phyloP scores from a whole-genome alignment of 2,888 invertebrate genomes.

The Orthosia gracilis region DNA sequence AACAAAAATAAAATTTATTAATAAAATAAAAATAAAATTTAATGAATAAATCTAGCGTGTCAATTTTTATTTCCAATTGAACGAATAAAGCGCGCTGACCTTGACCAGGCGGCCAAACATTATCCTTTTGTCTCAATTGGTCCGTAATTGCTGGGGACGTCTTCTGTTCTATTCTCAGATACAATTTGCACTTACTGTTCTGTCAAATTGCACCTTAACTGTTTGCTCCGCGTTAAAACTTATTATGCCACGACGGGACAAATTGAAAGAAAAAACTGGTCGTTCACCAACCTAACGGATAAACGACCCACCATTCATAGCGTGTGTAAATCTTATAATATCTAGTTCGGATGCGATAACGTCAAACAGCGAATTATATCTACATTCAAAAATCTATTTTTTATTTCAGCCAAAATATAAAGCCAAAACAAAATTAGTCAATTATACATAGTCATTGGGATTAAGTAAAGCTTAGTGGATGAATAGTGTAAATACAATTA shows the following conservation, averaged over 20 bases:
- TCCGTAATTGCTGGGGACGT: slow-evolving; percentile 87
- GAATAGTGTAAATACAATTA: slow-evolving; percentile 63
- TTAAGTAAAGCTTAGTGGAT: slow-evolving; percentile 67
- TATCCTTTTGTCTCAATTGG: slow-evolving; percentile 91
- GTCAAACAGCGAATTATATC: slow-evolving; percentile 38
- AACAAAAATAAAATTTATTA: slow-evolving; percentile 8
- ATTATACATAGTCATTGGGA: slow-evolving; percentile 70
- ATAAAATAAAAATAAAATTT: slow-evolving; percentile 53
- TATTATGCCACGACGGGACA: slow-evolving; percentile 40
- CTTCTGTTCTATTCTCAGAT: slow-evolving; percentile 88
- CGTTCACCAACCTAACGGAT: not conserved
- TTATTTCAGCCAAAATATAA: slow-evolving; percentile 77
- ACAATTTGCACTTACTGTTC: slow-evolving; percentile 87
- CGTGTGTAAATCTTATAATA: slow-evolving; percentile 1
- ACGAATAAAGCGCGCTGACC: slow-evolving; percentile 81
- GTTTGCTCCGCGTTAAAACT: slow-evolving; percentile 62
- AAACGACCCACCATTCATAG: slow-evolving; percentile 15
- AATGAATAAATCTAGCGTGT: slow-evolving; percentile 81
- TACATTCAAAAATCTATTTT: not conserved
- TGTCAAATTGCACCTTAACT: slow-evolving; percentile 88
- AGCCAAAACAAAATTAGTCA: slow-evolving; percentile 77
- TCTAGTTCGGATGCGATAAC: slow-evolving; percentile 53
- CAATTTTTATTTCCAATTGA: slow-evolving; percentile 87
- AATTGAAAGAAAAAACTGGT: slow-evolving; percentile 40
- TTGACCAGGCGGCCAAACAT: slow-evolving; percentile 89